These are phyloP conservation scores for Limanda limanda DNA, from an alignment of 2,113 vertebrate genomes.

Conservation along the genomic window DNA sequence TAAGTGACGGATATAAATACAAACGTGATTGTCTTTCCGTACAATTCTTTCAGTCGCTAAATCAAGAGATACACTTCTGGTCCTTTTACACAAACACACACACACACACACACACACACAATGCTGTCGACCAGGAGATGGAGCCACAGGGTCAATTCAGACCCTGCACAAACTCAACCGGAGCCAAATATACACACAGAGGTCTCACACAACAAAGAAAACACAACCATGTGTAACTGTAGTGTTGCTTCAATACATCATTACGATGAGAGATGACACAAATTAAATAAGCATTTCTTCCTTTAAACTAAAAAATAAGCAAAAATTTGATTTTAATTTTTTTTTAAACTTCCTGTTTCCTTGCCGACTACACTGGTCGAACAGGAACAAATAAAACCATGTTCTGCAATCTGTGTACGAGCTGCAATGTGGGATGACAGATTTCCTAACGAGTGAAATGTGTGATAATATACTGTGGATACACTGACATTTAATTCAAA, in stretches of 20 bases:
- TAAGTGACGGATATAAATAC: conserved; percentile 43
- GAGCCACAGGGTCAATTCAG: conserved; percentile 48
- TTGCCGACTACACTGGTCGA: not conserved
- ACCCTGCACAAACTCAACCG: not conserved
- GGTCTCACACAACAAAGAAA: conserved; percentile 6
- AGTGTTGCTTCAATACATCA: conserved; percentile 14
- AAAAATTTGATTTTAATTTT: not conserved
- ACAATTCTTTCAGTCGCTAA: conserved; percentile 34
- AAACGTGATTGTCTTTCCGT: conserved; percentile 69
- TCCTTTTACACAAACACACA: conserved; percentile 4
- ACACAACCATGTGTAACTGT: conserved; percentile 7
- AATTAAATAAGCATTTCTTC: conserved; percentile 15
- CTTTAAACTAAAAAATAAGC: conserved; percentile 15
- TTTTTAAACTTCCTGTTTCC: conserved; percentile 5
- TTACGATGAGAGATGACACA: conserved; percentile 12
- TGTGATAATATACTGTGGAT: conserved; percentile 35
- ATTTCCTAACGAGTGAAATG: conserved; percentile 29
- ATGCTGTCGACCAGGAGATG: conserved; percentile 58
- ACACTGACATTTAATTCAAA: conserved; percentile 25
- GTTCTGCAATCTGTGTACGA: conserved; percentile 3
- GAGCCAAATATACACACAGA: conserved; percentile 1
- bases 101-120: not conserved
- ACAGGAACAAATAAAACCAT: conserved; percentile 15
- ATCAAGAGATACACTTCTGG: conserved; percentile 21
- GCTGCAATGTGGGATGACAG: conserved; percentile 23